Evolutionary conservation across 2,113 vertebrate genomes (phyloP), one percentile per base, ranked within the genome.

Genomic region (Saccopteryx leptura): DNA sequence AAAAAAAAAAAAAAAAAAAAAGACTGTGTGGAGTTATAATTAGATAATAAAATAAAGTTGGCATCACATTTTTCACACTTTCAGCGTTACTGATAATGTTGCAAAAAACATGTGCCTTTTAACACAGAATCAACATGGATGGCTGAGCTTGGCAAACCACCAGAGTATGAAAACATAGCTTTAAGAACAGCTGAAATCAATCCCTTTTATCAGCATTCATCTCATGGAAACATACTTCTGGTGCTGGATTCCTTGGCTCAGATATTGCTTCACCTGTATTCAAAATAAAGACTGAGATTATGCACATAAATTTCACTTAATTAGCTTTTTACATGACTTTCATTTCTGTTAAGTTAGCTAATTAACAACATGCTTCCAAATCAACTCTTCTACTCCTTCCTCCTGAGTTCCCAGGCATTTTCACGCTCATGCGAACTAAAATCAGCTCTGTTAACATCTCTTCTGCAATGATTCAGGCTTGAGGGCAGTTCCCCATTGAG

Each of bases 361-460:
- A 98, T 98, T 98, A 98, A 94, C 68, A 96, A 75, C 94, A 91
- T 58, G 92, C 33, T 98, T 98, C 96, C 56, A 97, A 95, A 97
- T 94, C 65, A 95, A 46, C 69, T 75, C 28, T 89, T 93, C 14
- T 76, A 33, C 17, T 89, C 5, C 78, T 39, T 86, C 97, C 87
- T 96, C 93, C 92, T 69, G 88, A 97, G 76, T 78, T 95, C 79
- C 65, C 23, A 63, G 83, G 79, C 54, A n/a, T 97, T 39, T 72
- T 95, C 76, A 31, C 48, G 72, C 81, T 76, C 50, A 6, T 2
- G 4, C n/a, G 75, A 39, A 18, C 4, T 46, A 92, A 68, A 33
- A 91, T 88, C 9, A 24, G 83, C 21, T 78, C 82, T 28, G 54
- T 81, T 85, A 56, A 60, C 10, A 68, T 96, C 65, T 60, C 61